These are phyloP conservation scores for Endotricha flammealis DNA, from an alignment of 2,888 invertebrate genomes.

Conservation along the genomic window DNA sequence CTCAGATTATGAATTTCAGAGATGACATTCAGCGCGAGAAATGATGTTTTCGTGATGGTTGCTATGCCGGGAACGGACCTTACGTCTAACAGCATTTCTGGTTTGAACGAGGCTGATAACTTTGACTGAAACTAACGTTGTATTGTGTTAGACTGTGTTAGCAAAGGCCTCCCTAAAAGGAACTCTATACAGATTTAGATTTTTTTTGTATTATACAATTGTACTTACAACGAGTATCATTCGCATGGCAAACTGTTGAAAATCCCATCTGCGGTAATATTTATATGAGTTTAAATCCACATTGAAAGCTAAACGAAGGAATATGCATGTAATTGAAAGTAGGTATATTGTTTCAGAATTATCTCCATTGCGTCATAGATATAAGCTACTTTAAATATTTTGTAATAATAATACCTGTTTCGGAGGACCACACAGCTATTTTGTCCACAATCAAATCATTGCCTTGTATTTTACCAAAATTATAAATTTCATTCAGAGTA, in stretches of 20 bases:
- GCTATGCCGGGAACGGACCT: conserved; percentile 28
- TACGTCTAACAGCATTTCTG: conserved; percentile 26
- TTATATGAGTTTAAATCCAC: conserved; percentile 35
- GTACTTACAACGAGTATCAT: conserved; percentile 46
- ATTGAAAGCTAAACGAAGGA: conserved; percentile 18
- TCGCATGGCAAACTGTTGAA: conserved; percentile 35
- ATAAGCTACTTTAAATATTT: too few relatives aligned
- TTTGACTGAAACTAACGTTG: conserved; percentile 23
- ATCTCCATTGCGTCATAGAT: too few relatives aligned
- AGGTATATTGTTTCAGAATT: too few relatives aligned
- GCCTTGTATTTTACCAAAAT: conserved; percentile 50
- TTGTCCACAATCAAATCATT: conserved; percentile 31
- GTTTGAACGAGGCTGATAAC: conserved; percentile 23
- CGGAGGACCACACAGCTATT: conserved; percentile 32
- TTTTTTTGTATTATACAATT: too few relatives aligned
- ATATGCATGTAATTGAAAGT: too few relatives aligned
- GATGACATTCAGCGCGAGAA: conserved; percentile 30
- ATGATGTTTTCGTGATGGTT: conserved; percentile 28
- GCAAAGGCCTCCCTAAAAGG: too few relatives aligned
- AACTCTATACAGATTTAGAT: too few relatives aligned
- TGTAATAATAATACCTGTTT: conserved; percentile 17
- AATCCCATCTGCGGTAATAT: conserved; percentile 49
- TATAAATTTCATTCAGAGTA: conserved; percentile 39
- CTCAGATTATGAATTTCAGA: conserved; percentile 47
- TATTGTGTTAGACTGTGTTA: too few relatives aligned